These are phyloP conservation scores for Arremon brunneinucha DNA, from an alignment of 2,797 vertebrate genomes.

Conservation along the genomic window DNA sequence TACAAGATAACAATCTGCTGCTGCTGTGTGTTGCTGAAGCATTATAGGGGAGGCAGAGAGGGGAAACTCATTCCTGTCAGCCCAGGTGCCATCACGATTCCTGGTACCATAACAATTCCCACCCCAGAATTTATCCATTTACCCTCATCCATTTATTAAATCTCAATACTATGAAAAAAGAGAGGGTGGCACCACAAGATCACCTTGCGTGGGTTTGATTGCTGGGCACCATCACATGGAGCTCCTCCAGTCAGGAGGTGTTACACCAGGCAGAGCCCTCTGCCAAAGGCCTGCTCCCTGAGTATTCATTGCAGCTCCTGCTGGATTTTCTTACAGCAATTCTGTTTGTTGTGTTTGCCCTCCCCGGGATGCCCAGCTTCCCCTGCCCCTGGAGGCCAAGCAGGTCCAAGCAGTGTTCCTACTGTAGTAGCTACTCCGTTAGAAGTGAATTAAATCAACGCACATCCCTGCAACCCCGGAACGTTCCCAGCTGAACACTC, in stretches of 20 bases:
- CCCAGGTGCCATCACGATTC: not conserved
- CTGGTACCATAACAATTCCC: not conserved
- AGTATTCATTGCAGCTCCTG: not conserved
- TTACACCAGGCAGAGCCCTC: not conserved
- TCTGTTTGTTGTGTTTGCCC: not conserved
- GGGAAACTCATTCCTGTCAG: not conserved
- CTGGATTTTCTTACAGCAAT: not conserved
- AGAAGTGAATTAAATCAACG: not conserved
- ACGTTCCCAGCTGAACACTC: not conserved
- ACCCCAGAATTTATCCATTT: not conserved
- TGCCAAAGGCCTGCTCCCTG: not conserved
- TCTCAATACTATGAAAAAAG: not conserved
- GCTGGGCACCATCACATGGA: rapidly evolving
- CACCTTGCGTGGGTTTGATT: not conserved
- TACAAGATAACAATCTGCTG: not conserved
- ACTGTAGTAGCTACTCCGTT: not conserved
- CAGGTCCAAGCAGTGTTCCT: not conserved
- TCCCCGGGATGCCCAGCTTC: not conserved
- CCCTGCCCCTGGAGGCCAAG: not conserved
- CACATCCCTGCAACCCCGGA: rapidly evolving
- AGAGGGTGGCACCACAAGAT: not conserved
- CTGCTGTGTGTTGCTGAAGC: not conserved
- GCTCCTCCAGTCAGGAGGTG: not conserved
- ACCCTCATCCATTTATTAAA: not conserved
- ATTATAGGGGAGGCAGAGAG: not conserved